Percentiles rank a stretch among this genome's conserved stretches.
These are phyloP conservation scores for Drepana arcuata DNA, from an alignment of 1,140 invertebrate genomes.

Conservation along the genomic window DNA sequence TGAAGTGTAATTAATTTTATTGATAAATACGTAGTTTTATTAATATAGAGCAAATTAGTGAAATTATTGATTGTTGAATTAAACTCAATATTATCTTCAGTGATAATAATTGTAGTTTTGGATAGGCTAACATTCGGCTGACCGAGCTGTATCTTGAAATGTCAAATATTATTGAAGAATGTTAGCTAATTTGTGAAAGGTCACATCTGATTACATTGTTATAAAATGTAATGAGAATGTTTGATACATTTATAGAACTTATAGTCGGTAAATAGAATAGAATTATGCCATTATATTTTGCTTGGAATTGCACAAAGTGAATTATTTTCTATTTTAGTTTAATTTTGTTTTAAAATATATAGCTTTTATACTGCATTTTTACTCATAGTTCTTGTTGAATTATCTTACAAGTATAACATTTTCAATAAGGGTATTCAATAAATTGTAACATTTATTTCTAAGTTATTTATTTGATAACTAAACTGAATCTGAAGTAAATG, in stretches of 20 bases:
- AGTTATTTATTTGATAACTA: too few species aligned
- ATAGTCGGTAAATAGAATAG: slow-evolving; percentile 4
- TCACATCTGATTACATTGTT: slow-evolving; percentile 33
- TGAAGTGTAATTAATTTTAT: slow-evolving; percentile 5
- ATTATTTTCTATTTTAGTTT: slow-evolving; percentile 1
- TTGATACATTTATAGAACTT: slow-evolving; percentile 12
- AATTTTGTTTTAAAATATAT: slow-evolving; percentile 1
- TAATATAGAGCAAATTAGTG: slow-evolving; percentile 1
- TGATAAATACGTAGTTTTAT: neutral
- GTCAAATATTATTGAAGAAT: too few species aligned
- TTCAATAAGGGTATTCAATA: too few species aligned
- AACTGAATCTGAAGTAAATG: slow-evolving; percentile 47
- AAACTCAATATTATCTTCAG: slow-evolving; percentile 26
- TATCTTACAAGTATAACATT: too few species aligned
- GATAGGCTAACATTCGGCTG: slow-evolving; percentile 2
- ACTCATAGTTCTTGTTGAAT: too few species aligned
- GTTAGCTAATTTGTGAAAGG: too few species aligned
- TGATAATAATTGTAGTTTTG: slow-evolving; percentile 30
- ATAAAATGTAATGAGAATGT: slow-evolving; percentile 31
- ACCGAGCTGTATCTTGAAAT: too few species aligned
- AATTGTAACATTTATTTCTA: too few species aligned
- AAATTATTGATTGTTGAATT: neutral
- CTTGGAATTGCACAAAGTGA: slow-evolving; percentile 21
- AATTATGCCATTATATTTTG: slow-evolving; percentile 5
- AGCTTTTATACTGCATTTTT: slow-evolving; percentile 49